Base-by-base conservation (phyloP, 2,797 vertebrate genomes). In the Phoebastria nigripes region DNA sequence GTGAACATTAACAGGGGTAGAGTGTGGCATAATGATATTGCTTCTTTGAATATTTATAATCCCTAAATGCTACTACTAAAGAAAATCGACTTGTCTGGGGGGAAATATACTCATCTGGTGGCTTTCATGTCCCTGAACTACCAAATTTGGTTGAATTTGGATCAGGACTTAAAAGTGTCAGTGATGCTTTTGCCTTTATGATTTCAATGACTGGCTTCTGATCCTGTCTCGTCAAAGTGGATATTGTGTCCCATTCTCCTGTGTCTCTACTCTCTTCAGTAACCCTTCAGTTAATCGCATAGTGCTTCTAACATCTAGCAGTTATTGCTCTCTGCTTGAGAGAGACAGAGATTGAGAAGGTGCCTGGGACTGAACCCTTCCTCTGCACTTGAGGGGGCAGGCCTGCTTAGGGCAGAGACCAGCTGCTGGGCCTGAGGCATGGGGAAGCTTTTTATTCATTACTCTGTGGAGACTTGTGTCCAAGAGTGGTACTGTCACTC, bases 341-440 rank as follows among this genome's bases (percentile, higher is more conserved):
- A 56, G n/a, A 56, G 37, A 15, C 58, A 58, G 73, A 74, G 83
- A 8, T 17, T 0, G 5, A 67, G 66, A 59, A 8, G 3, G 1
- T 59, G 62, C 41, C n/a, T 52, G 70, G n/a, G n/a, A 22, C 37
- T 33, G 37, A 77, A 7, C 8, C 16, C 4, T 90, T 78, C 24
- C 9, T 46, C 46, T 77, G n/a, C 5, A 2, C 1, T 0, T 39
- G 20, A 33, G 9, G 35, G 15, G 24, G 29, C 0, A 0, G 16
- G 39, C 26, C 33, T 72, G 37, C 11, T 37, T 82, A 52, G n/a
- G 10, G 21, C n/a, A 33, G 84, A 65, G 46, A 47, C 26, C 16
- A 37, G n/a, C 33, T 66, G 20, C 51, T 49, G 52, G 62, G 29
- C 12, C 28, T 6, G 2, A 41, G 31, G 47, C 16, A 15, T 33